Evolutionary conservation across 1,140 invertebrate genomes (phyloP).

Genomic region (Xylocopa sonorina): DNA sequence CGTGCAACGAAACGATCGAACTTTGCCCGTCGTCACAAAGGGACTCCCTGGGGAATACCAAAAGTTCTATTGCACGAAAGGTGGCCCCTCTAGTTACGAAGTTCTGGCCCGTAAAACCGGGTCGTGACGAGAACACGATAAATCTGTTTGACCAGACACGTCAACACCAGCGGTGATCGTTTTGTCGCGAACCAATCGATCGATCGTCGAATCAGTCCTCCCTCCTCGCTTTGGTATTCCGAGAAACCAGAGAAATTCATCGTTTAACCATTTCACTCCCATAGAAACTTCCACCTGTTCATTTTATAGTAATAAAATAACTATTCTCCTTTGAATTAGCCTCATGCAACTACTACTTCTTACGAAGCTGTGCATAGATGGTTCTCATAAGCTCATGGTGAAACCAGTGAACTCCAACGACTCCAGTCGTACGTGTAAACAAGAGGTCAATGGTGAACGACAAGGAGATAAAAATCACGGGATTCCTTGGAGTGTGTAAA

Average conservation of each 20-base stretch:
- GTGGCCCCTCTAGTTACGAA: constrained; percentile 11
- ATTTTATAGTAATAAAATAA: too few relatives aligned
- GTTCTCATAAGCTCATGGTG: too few relatives aligned
- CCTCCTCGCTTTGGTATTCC: not conserved
- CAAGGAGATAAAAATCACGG: not conserved
- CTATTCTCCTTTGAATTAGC: too few relatives aligned
- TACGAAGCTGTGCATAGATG: too few relatives aligned
- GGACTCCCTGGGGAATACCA: not conserved
- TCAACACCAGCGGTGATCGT: too few relatives aligned
- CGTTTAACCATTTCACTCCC: too few relatives aligned
- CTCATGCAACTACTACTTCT: too few relatives aligned
- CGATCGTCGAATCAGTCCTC: not conserved
- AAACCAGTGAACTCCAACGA: too few relatives aligned
- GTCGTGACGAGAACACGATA: constrained; percentile 12
- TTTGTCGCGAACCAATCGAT: not conserved
- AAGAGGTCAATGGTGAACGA: not conserved
- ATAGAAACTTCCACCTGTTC: too few relatives aligned
- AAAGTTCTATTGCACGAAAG: constrained; percentile 3
- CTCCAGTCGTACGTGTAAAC: not conserved
- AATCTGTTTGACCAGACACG: not conserved
- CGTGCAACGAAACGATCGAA: constrained; percentile 25
- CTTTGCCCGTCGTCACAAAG: constrained; percentile 16
- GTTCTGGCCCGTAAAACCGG: not conserved
- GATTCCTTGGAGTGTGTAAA: not conserved
- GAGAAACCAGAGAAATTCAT: not conserved